phyloP scores from a whole-genome alignment of 2,888 invertebrate genomes.

The Acrocera orbiculus region DNA sequence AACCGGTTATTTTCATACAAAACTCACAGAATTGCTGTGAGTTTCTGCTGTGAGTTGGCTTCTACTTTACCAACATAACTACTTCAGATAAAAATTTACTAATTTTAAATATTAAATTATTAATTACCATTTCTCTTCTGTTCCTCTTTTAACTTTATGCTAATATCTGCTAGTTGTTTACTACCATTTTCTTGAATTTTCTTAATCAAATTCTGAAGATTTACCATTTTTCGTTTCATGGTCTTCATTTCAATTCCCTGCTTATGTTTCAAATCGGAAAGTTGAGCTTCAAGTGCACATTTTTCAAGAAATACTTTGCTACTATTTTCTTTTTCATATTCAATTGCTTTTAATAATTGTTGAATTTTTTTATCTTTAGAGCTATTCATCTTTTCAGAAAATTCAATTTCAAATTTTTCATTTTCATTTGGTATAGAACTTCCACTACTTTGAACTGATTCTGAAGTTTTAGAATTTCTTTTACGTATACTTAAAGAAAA shows the following conservation, averaged over 20 bases:
- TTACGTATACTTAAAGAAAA: no score
- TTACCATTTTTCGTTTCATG: constrained; percentile 7
- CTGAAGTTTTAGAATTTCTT: no score
- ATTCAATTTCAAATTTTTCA: no score
- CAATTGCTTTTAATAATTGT: constrained; percentile 2
- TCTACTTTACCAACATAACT: no score
- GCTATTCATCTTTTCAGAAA: constrained; percentile 3
- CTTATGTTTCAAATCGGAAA: constrained; percentile 7
- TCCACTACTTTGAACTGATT: no score
- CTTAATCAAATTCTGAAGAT: constrained; percentile 1
- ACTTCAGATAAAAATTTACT: no score
- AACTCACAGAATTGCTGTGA: no score
- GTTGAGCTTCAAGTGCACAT: constrained; percentile 2
- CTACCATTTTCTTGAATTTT: constrained; percentile 5
- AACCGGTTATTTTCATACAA: no score
- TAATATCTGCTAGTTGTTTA: constrained; percentile 3
- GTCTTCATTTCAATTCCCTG: constrained; percentile 9
- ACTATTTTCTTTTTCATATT: constrained; percentile 2
- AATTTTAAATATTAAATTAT: no score
- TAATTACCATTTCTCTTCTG: background rate
- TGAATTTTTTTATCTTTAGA: background rate
- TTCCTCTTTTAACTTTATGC: constrained; percentile 3
- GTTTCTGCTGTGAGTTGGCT: no score
- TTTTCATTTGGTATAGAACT: no score
- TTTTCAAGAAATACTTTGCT: constrained; percentile 4